Base-by-base conservation (phyloP, 2,797 vertebrate species). In the Rhinogobio ventralis region DNA sequence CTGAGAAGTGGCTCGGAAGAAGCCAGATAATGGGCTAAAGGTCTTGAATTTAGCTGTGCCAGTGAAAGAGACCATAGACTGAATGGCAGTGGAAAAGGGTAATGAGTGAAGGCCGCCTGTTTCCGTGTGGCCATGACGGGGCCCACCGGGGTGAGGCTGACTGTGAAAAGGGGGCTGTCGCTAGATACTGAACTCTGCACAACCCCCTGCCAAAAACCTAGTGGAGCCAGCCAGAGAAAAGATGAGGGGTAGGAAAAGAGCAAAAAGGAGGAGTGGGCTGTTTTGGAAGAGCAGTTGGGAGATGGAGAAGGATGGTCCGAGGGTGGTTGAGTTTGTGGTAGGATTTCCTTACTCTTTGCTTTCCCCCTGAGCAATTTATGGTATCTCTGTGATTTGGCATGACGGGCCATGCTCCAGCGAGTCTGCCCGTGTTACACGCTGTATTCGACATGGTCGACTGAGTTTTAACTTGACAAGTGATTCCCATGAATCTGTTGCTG, bases 171-270 rank as follows among this genome's bases (percentile, higher is more conserved):
- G 87, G 88, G 91, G 76, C 89, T 87, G 90, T 91, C 78, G 83
- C 90, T 90, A 91, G 91, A 92, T 87, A 92, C 92, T 96, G 94
- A 95, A 95, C 94, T 95, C 93, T 94, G 78, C 72, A 87, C 94
- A 95, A 95, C 94, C 94, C 92, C 92, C 87, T 90, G 92, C 92
- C 91, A 92, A 90, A 90, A 93, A 90, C 90, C 88, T 88, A 90
- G 86, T 90, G 83, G 86, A 93, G 88, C 90, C 91, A 91, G 92
- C 92, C 93, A 92, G 91, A 92, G 91, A 90, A 92, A 93, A 89
- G 33, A 79, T 68, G 85, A 83, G 74, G 82, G 86, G 82, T 79
- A 82, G 82, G 72, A 79, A 86, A 86, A 72, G 60, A 73, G 86
- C 28, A 51, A 77, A 89, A 85, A 80, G 33, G 36, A 72, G 49